A percentile compares a stretch with the other conserved stretches of the same genome.
These are phyloP conservation scores for Okapia johnstoni DNA, from an alignment of 2,113 vertebrate species.

Conservation along the genomic window DNA sequence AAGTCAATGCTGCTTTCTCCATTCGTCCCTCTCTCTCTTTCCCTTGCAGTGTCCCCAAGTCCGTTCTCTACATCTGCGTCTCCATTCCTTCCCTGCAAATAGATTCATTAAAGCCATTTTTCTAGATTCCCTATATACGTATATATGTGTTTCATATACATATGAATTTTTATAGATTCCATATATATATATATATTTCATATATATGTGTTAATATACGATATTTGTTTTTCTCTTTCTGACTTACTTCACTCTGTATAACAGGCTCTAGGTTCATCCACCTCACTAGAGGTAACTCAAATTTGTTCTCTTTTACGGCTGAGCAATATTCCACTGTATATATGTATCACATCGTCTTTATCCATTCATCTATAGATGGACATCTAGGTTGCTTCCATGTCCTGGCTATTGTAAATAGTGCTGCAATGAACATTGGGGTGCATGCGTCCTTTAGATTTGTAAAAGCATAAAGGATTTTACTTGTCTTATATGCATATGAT, in stretches of 20 bases:
- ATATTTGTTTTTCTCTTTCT: neutral
- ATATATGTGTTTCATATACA: neutral
- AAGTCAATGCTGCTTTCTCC: neutral
- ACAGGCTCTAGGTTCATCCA: neutral
- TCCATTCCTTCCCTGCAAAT: neutral
- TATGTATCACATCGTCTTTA: neutral
- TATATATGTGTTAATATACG: neutral
- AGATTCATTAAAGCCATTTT: neutral
- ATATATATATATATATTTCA: neutral
- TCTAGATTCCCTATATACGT: neutral
- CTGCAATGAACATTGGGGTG: neutral
- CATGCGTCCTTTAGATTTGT: neutral
- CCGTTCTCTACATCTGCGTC: neutral
- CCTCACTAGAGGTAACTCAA: neutral
- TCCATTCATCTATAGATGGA: neutral
- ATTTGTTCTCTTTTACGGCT: neutral
- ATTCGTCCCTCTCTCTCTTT: neutral
- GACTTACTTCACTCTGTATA: neutral
- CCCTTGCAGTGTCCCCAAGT: neutral
- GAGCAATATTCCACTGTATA: neutral
- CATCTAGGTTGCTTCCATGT: neutral
- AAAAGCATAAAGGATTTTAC: neutral
- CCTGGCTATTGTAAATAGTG: neutral
- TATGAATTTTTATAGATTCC: neutral
- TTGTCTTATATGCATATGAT: neutral